Conservation (phyloP, 2,888 invertebrate genomes). For the Adineta ricciae region DNA sequence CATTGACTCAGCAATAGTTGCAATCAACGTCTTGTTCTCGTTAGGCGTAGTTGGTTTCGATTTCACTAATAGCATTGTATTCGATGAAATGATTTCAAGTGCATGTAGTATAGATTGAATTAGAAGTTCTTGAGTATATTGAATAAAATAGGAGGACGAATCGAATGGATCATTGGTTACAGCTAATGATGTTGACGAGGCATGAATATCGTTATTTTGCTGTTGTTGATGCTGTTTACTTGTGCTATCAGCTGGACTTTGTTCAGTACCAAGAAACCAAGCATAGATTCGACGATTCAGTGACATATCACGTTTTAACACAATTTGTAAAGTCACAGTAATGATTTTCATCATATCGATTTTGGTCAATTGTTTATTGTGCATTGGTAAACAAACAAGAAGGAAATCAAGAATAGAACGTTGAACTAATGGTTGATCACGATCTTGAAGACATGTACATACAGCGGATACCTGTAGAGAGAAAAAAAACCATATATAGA, state of each 20-base stretch:
- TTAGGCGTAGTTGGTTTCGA: not conserved
- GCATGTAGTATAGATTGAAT: constrained; percentile 9
- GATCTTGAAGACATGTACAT: constrained; percentile 68
- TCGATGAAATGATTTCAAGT: not conserved
- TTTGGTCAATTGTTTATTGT: constrained; percentile 59
- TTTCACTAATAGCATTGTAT: not conserved
- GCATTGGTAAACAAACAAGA: constrained; percentile 71
- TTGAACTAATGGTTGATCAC: constrained; percentile 67
- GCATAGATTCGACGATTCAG: constrained; percentile 72
- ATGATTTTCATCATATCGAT: constrained; percentile 64
- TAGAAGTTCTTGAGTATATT: constrained; percentile 26
- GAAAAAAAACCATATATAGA: not conserved
- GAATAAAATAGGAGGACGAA: not conserved
- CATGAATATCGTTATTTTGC: constrained; percentile 21
- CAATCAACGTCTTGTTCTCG: not conserved
- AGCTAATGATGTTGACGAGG: constrained; percentile 23
- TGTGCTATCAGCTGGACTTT: not conserved
- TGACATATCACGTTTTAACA: constrained; percentile 76
- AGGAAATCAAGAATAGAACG: constrained; percentile 72
- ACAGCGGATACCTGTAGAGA: constrained; percentile 61
- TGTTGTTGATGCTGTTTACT: not conserved
- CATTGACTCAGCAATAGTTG: not conserved
- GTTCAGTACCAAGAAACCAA: constrained; percentile 68
- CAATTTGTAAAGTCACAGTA: constrained; percentile 61
- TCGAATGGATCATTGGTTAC: not conserved